Evolutionary conservation across 2,888 invertebrate genomes (phyloP), one percentile per base, ranked within the genome.

Genomic region (Gari tellinella): DNA sequence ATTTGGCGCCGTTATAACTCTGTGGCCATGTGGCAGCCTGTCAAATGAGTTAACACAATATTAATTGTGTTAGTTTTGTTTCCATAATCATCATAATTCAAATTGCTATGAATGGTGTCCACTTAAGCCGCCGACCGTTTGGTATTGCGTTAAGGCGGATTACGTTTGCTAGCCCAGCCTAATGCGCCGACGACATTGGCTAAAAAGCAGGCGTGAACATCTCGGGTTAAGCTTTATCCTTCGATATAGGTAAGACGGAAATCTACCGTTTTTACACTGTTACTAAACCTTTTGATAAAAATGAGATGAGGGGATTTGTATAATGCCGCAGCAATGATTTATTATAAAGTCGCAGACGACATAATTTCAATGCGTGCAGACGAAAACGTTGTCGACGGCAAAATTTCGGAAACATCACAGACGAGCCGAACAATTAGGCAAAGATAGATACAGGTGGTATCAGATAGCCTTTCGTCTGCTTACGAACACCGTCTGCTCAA

Each of bases 331-430:
- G 31, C 31, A 53, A 49, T 25, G 64, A 70, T 64, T 60, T 58
- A 37, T n/a, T 31, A 25, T 23, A 17, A 31, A 19, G 23, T 38
- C 23, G 53, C 70, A 70, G 70, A 70, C 70, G 70, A 70, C 70
- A 60, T 52, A 64, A 70, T 70, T 70, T 70, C 70, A 48, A 64
- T 55, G 26, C 43, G 25, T 26, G 58, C 64, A 70, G 64, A 70
- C 58, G 52, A 60, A 53, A 37, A 26, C 38, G 53, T 31, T 64
- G 70, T 64, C 64, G 64, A 60, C 55, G 60, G 46, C 69, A 58
- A 57, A 37, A 62, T 53, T 66, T 74, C 70, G 69, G 73, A 73
- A 74, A 74, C 67, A 49, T 78, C 67, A 58, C 52, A 78, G 78
- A 74, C 78, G 31, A 38, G 40, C 52, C 46, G 56, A 49, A 64